Percentiles rank a stretch among this genome's conserved stretches.
phyloP scores from a whole-genome alignment of 2,888 invertebrate genomes.

The Clusia tigrina region DNA sequence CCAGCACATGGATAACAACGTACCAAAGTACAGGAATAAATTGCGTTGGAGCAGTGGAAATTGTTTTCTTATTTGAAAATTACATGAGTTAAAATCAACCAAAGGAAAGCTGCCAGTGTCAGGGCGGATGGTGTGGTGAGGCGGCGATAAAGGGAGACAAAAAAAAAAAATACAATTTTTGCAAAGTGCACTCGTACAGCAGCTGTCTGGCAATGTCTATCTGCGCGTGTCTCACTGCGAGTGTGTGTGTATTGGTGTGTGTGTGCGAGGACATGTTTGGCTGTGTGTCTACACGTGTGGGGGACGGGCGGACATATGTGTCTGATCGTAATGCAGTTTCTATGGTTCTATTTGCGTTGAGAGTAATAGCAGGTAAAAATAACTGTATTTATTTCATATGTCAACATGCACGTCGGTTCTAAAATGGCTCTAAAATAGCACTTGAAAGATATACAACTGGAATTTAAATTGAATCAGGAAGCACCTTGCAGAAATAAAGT shows the following conservation, averaged over 20 bases:
- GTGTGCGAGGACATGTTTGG: background rate
- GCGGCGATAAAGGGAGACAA: background rate
- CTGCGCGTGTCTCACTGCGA: too few relatives aligned
- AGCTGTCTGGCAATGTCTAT: background rate
- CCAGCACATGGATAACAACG: too few relatives aligned
- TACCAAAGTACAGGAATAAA: background rate
- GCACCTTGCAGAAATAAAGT: too few relatives aligned
- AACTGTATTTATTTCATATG: background rate
- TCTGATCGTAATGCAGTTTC: background rate
- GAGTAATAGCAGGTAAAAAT: background rate
- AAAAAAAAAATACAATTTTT: background rate
- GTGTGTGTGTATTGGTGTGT: background rate
- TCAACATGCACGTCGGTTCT: too few relatives aligned
- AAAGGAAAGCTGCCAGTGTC: too few relatives aligned
- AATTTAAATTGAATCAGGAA: too few relatives aligned
- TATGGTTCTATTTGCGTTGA: background rate
- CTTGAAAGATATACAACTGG: too few relatives aligned
- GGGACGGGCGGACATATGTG: too few relatives aligned
- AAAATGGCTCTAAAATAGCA: too few relatives aligned
- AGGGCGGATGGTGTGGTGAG: too few relatives aligned
- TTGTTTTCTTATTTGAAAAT: background rate
- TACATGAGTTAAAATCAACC: background rate
- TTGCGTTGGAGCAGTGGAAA: background rate
- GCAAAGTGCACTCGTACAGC: background rate
- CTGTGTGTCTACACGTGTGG: too few relatives aligned